Percentiles rank a stretch among this genome's conserved stretches.
Conservation (phyloP, 1,140 invertebrate species). For the Zaprionus ghesquierei region DNA sequence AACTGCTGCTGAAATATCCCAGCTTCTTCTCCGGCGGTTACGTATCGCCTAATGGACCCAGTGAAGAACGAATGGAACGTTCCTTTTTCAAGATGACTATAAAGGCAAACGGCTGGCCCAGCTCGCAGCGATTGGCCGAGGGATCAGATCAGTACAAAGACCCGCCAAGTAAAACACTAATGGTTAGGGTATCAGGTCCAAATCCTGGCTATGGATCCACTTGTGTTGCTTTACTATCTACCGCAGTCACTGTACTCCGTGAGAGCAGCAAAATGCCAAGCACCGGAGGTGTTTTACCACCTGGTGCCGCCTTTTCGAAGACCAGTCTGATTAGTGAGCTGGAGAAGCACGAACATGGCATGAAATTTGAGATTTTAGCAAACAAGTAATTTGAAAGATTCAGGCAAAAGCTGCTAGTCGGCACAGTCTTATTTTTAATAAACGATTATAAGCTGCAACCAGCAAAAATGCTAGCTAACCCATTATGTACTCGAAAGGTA, state of each 20-base stretch:
- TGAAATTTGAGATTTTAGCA: slow-evolving; percentile 78
- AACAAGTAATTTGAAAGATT: slow-evolving; percentile 51
- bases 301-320: slow-evolving; percentile 73
- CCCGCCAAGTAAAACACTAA: slow-evolving; percentile 87
- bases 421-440: neutral
- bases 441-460: neutral
- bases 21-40: slow-evolving; percentile 88
- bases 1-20: slow-evolving; percentile 88
- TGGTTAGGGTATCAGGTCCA: slow-evolving; percentile 85
- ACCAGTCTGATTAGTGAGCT: slow-evolving; percentile 78
- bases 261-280: slow-evolving; percentile 90
- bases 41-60: slow-evolving; percentile 87
- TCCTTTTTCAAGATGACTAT: slow-evolving; percentile 87
- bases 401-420: neutral
- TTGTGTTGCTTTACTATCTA: slow-evolving; percentile 87
- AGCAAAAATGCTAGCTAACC: neutral
- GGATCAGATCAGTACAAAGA: slow-evolving; percentile 85
- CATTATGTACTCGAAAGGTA: neutral
- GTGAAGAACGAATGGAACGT: slow-evolving; percentile 86
- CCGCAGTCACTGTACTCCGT: slow-evolving; percentile 89
- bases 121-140: slow-evolving; percentile 86
- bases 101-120: slow-evolving; percentile 90
- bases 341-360: slow-evolving; percentile 79
- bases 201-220: slow-evolving; percentile 94
- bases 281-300: slow-evolving; percentile 84